Percentiles rank a stretch among this genome's conserved stretches.
Evolutionary conservation across 2,113 vertebrate species (phyloP).

Genomic region (Istiophorus platypterus): DNA sequence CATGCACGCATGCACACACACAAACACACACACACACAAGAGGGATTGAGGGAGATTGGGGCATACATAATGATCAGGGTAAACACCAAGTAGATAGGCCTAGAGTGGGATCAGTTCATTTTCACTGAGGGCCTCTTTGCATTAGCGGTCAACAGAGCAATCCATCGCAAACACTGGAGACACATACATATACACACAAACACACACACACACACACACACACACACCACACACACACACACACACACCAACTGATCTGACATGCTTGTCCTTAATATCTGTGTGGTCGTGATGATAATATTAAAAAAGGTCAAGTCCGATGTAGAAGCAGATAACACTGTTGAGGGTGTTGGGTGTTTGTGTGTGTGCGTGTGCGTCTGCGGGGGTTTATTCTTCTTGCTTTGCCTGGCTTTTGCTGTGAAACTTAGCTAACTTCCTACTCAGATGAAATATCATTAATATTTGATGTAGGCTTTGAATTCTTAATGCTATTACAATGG

Average conservation of each 20-base stretch:
- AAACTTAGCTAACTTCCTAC: neutral
- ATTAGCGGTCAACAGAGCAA: constrained; percentile 61
- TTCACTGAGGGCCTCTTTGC: constrained; percentile 71
- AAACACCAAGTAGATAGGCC: constrained; percentile 69
- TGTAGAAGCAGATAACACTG: neutral
- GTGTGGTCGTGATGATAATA: neutral
- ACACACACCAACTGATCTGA: neutral
- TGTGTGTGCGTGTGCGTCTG: too few relatives aligned
- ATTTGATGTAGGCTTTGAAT: too few relatives aligned
- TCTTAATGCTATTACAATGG: too few relatives aligned
- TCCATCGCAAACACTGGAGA: constrained; percentile 64
- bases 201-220: neutral
- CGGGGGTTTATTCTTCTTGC: too few relatives aligned
- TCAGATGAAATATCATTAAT: neutral
- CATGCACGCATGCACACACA: neutral
- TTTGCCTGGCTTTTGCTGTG: too few relatives aligned
- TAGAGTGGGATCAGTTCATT: constrained; percentile 67
- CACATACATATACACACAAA: neutral
- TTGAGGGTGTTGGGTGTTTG: too few relatives aligned
- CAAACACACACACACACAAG: constrained; percentile 28
- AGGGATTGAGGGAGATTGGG: constrained; percentile 12
- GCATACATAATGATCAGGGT: constrained; percentile 56
- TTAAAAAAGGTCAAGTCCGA: neutral
- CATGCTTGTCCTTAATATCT: constrained; percentile 6
- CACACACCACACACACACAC: constrained; percentile 6